Base-by-base conservation (phyloP, 2,113 vertebrate genomes). In the Lipotes vexillifer region DNA sequence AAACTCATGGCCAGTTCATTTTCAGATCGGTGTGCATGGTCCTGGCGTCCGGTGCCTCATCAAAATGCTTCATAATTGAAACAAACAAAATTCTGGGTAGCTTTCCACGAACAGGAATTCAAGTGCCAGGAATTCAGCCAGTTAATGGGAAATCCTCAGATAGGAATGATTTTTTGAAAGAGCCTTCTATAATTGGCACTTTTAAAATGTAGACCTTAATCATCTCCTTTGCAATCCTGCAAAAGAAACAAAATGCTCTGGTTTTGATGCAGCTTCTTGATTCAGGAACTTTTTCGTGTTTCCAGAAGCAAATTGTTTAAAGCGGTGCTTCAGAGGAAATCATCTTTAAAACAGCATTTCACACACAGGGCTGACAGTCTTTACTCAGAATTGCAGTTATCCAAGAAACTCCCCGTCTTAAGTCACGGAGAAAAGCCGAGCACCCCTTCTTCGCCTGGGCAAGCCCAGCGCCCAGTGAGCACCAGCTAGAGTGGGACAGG, bases 41-140 rank as follows among this genome's bases (percentile, higher is more conserved):
- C 52, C 52, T 57, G 77, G 77, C 72, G 20, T 66, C 93, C 83
- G n/a, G 68, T 49, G 75, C 41, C 91, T 94, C 78, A 96, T 96
- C 55, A 2, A 21, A 65, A 59, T 61, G 83, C 69, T 97, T 55
- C 81, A 59, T 86, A 94, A 93, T 86, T 83, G 59, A 93, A 97
- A 87, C 92, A 88, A 96, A 86, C 80, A 87, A 38, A 18, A 10
- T 52, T 75, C 69, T 29, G 72, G 74, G 69, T 69, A 96, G 90
- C 85, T 95, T 66, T 94, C 81, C 23, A 27, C 5, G 13, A 86
- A 23, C 9, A 68, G 57, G 72, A 90, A 68, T 97, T 91, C 44
- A 95, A 4, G 86, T 98, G 96, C 97, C 97, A 97, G 95, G 93
- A 49, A 83, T 49, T 38, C 89, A 97, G 59, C 83, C 31, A 90